Evolutionary conservation across 2,797 vertebrate genomes (phyloP).

Genomic region (Sebastes steindachneri): DNA sequence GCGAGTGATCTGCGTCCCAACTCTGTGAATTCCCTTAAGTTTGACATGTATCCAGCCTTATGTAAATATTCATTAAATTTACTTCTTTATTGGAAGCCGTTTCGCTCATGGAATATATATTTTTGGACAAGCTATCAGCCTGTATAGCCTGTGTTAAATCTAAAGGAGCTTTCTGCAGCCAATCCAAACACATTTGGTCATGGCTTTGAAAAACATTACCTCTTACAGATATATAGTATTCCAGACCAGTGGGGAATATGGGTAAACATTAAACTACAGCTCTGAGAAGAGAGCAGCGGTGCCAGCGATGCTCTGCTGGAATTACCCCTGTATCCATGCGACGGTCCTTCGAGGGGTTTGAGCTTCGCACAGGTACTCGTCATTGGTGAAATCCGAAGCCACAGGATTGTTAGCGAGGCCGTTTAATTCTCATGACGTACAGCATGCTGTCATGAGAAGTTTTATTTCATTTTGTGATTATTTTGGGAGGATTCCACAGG

Average conservation of each 20-base stretch:
- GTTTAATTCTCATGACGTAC: conserved; percentile 43
- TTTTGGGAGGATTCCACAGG: conserved; percentile 44
- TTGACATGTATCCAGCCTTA: conserved; percentile 53
- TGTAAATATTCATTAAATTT: conserved; percentile 73
- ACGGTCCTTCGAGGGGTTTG: conserved; percentile 12
- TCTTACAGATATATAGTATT: conserved; percentile 94
- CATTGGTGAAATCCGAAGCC: conserved; percentile 39
- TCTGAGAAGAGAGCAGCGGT: conserved; percentile 56
- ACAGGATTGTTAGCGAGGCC: conserved; percentile 1
- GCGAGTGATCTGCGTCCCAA: conserved; percentile 52
- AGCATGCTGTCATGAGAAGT: conserved; percentile 21
- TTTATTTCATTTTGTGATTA: conserved; percentile 27
- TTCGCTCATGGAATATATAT: conserved; percentile 62
- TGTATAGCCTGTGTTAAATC: conserved; percentile 88
- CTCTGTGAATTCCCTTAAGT: conserved; percentile 43
- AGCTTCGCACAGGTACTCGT: conserved; percentile 50
- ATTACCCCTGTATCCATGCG: conserved; percentile 24
- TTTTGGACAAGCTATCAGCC: conserved; percentile 77
- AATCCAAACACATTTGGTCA: conserved; percentile 98
- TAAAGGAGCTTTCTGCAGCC: conserved; percentile 87
- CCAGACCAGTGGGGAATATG: conserved; percentile 91
- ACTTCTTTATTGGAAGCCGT: conserved; percentile 61
- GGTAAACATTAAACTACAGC: conserved; percentile 91
- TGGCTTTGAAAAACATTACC: conserved; percentile 93
- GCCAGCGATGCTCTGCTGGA: conserved; percentile 64